A percentile compares a stretch with the other conserved stretches of the same genome.
phyloP scores from a whole-genome alignment of 2,113 vertebrate genomes.

The Nycticorax nycticorax region DNA sequence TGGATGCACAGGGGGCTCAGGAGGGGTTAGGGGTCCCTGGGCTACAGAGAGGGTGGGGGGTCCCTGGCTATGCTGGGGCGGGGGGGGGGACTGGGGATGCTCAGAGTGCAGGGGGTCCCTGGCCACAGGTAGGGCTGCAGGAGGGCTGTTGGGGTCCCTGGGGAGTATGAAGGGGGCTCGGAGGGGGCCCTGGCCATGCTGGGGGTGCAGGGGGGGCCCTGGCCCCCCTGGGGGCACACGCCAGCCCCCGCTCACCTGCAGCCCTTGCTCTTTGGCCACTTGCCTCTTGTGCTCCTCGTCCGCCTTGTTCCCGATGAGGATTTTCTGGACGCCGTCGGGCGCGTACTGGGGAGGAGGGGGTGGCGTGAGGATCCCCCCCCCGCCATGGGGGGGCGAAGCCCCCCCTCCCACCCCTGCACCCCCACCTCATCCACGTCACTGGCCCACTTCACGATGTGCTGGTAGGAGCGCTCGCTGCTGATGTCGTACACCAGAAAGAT shows the following conservation, averaged over 20 bases:
- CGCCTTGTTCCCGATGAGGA: constrained; percentile 94
- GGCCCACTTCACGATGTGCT: constrained; percentile 99
- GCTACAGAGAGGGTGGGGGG: no score
- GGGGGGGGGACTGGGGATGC: neutral
- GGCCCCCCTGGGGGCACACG: neutral
- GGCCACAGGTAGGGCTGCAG: neutral
- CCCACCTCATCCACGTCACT: constrained; percentile 97
- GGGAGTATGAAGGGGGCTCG: no score
- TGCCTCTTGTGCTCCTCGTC: constrained; percentile 94
- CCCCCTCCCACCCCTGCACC: neutral
- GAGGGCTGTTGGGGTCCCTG: neutral
- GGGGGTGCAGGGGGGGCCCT: neutral
- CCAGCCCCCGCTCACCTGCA: constrained; percentile 81
- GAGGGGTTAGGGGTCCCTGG: neutral
- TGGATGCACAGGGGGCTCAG: neutral
- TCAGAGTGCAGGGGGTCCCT: no score
- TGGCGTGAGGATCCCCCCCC: neutral
- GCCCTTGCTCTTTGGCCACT: constrained; percentile 91
- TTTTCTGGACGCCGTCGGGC: constrained; percentile 92
- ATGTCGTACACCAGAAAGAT: constrained; percentile 98
- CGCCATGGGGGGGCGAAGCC: neutral
- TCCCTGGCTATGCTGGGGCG: neutral
- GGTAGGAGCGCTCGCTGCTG: constrained; percentile 94
- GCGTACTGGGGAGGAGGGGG: constrained; percentile 80
- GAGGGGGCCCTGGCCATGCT: neutral